A percentile compares a stretch with the other conserved stretches of the same genome.
These are phyloP conservation scores for Aegotheles bennettii DNA, from an alignment of 2,113 vertebrate genomes.

Conservation along the genomic window DNA sequence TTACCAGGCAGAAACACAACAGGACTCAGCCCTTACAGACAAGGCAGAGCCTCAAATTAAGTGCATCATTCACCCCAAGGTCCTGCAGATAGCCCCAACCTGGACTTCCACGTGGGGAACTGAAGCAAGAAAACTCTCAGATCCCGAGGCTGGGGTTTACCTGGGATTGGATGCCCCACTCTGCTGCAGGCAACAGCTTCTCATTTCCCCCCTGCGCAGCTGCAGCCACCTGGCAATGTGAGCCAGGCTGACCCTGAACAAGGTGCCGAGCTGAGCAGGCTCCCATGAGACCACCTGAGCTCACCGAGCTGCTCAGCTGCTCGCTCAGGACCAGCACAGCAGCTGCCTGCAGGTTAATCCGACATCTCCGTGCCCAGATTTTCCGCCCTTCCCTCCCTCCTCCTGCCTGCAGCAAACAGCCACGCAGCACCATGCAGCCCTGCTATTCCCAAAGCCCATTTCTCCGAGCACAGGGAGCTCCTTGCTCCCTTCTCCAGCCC, in stretches of 20 bases:
- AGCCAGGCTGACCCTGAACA: not conserved
- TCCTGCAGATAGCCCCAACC: not conserved
- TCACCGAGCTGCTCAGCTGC: not conserved
- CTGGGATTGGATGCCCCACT: not conserved
- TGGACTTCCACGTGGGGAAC: not conserved
- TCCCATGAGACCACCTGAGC: fast-evolving
- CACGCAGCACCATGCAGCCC: fast-evolving
- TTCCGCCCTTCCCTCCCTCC: not conserved
- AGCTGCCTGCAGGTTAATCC: too few species aligned
- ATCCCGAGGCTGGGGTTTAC: not conserved
- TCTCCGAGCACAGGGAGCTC: not conserved
- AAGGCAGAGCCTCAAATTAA: not conserved
- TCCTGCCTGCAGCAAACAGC: not conserved
- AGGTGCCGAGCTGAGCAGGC: not conserved
- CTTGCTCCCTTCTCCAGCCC: not conserved
- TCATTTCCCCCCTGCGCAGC: fast-evolving
- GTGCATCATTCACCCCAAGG: fast-evolving
- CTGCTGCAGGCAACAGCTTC: not conserved
- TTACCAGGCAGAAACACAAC: not conserved
- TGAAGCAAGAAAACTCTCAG: not conserved
- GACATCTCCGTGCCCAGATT: not conserved
- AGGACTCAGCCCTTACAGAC: not conserved
- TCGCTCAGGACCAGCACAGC: not conserved
- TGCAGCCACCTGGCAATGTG: fast-evolving
- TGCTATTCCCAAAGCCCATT: not conserved